phyloP scores from a whole-genome alignment of 2,888 invertebrate species.

The Taenaris catops region DNA sequence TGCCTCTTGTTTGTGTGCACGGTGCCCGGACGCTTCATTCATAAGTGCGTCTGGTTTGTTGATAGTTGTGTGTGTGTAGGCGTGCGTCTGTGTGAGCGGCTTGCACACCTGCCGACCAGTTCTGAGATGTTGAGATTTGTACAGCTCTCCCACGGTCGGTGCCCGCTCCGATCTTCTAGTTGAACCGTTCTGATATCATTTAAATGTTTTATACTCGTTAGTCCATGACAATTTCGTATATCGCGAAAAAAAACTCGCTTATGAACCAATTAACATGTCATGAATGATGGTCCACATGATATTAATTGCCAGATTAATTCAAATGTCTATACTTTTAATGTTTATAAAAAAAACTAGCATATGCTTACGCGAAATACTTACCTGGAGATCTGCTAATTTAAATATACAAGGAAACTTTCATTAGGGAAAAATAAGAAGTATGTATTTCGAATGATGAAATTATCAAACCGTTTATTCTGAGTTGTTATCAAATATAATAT shows the following conservation, averaged over 20 bases:
- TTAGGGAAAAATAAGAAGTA: too few relatives aligned
- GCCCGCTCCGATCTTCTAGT: constrained; percentile 71
- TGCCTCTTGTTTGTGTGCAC: constrained; percentile 39
- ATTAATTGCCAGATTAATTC: constrained; percentile 5
- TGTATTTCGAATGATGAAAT: too few relatives aligned
- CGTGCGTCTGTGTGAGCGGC: constrained; percentile 36
- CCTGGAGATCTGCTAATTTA: too few relatives aligned
- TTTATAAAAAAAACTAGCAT: not conserved
- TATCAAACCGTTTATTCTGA: too few relatives aligned
- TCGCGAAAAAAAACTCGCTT: constrained; percentile 19
- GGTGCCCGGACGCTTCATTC: constrained; percentile 56
- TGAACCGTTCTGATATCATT: constrained; percentile 64
- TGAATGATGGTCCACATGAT: constrained; percentile 3
- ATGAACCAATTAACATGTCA: constrained; percentile 15
- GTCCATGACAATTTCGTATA: constrained; percentile 13
- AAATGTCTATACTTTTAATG: not conserved
- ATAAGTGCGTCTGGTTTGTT: constrained; percentile 64
- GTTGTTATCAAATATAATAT: too few relatives aligned
- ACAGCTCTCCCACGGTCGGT: constrained; percentile 78
- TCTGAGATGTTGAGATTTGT: constrained; percentile 79
- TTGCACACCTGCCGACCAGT: constrained; percentile 78
- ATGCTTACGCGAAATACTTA: too few relatives aligned
- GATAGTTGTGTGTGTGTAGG: constrained; percentile 33
- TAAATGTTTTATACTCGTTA: constrained; percentile 36
- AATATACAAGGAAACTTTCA: too few relatives aligned